Conservation (phyloP, 2,888 invertebrate species). For the Camptogramma bilineatum region DNA sequence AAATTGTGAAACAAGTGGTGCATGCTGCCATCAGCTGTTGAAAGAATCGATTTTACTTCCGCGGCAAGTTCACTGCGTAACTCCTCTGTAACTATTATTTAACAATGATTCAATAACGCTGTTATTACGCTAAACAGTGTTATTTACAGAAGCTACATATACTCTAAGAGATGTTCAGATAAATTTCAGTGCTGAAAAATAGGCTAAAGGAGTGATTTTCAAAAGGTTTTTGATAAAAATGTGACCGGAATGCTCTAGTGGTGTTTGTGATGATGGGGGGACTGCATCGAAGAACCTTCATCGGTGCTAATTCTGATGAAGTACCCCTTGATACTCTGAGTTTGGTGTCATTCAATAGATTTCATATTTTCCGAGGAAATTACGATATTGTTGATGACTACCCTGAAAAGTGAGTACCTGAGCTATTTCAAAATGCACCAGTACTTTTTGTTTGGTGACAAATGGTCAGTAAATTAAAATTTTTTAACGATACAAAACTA, state of each 20-base stretch:
- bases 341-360: slow-evolving; percentile 73
- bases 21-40: slow-evolving; percentile 68
- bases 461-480: not conserved
- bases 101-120: slow-evolving; percentile 36
- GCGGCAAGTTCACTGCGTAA: slow-evolving; percentile 70
- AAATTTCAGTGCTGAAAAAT: not conserved
- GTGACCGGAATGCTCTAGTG: slow-evolving; percentile 26
- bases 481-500: not conserved
- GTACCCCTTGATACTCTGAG: slow-evolving; percentile 71
- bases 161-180: slow-evolving; percentile 13
- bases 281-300: slow-evolving; percentile 70
- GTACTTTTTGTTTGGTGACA: not conserved
- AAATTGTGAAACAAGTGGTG: slow-evolving; percentile 19
- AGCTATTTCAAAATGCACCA: not conserved
- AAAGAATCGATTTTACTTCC: slow-evolving; percentile 70
- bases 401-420: slow-evolving; percentile 69
- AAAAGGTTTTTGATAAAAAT: slow-evolving; percentile 27
- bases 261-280: slow-evolving; percentile 51
- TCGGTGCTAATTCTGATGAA: slow-evolving; percentile 67
- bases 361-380: slow-evolving; percentile 71
- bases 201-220: slow-evolving; percentile 20
- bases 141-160: not conserved
- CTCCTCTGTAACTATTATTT: slow-evolving; percentile 50
- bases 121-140: slow-evolving; percentile 38
- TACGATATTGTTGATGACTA: slow-evolving; percentile 62